Evolutionary conservation across 2,888 invertebrate genomes (phyloP).

Genomic region (Scaptomyza caliginosa): DNA sequence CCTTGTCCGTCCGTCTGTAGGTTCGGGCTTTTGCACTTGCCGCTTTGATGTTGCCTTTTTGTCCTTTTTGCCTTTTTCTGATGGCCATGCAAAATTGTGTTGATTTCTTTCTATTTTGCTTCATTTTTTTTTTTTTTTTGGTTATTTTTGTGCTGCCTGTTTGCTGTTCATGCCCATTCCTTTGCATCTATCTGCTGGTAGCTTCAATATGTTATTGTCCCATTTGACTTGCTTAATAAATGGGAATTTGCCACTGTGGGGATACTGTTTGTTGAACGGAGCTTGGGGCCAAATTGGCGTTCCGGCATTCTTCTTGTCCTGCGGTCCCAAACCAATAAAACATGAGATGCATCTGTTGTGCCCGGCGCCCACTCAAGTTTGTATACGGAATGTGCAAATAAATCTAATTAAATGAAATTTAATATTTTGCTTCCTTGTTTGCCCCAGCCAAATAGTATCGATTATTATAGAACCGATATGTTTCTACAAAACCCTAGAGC

Average conservation of each 20-base stretch:
- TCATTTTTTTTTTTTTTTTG: conserved; percentile 31
- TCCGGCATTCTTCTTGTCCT: conserved; percentile 31
- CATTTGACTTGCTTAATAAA: conserved; percentile 67
- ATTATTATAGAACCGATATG: conserved; percentile 3
- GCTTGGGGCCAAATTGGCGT: conserved; percentile 25
- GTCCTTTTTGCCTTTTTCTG: conserved; percentile 13
- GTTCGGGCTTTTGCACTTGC: conserved; percentile 12
- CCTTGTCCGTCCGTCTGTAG: background rate
- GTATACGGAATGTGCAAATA: conserved; percentile 38
- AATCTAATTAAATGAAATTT: conserved; percentile 70
- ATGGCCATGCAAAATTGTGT: conserved; percentile 54
- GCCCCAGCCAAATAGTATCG: conserved; percentile 30
- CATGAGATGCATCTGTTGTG: conserved; percentile 54
- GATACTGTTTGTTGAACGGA: conserved; percentile 13
- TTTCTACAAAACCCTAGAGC: background rate
- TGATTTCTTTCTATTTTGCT: conserved; percentile 33
- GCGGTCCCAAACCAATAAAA: conserved; percentile 56
- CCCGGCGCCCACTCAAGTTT: conserved; percentile 33
- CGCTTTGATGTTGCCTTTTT: conserved; percentile 40
- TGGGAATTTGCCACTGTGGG: conserved; percentile 54
- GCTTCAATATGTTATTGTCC: conserved; percentile 63
- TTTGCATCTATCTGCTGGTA: background rate
- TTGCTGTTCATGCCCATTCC: conserved; percentile 4
- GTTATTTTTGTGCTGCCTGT: conserved; percentile 11
- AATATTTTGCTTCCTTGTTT: conserved; percentile 40